phyloP scores from a whole-genome alignment of 2,888 invertebrate species.

The Drosophila mulleri region DNA sequence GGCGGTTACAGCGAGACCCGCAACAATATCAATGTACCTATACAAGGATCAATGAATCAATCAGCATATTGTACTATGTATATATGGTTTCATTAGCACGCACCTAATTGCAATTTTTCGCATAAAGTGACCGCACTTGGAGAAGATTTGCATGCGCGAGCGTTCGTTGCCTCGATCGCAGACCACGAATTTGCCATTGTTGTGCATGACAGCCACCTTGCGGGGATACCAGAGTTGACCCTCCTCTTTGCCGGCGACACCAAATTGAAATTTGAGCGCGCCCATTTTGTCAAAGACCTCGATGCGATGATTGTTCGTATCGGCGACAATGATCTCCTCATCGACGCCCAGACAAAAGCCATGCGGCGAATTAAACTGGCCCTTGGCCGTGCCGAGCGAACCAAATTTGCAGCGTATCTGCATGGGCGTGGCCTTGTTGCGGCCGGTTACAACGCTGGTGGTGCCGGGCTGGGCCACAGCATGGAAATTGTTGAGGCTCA shows the following conservation, averaged over 20 bases:
- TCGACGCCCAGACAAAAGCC: constrained; percentile 98
- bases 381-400: constrained; percentile 95
- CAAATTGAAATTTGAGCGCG: constrained; percentile 96
- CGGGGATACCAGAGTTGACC: constrained; percentile 99
- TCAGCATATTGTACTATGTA: not conserved
- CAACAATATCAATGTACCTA: constrained; percentile 95
- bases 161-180: constrained; percentile 98
- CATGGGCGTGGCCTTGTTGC: constrained; percentile 92
- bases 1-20: constrained; percentile 96
- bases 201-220: constrained; percentile 96
- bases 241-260: constrained; percentile 97
- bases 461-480: constrained; percentile 84
- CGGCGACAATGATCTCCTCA: constrained; percentile 98
- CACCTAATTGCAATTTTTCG: constrained; percentile 94
- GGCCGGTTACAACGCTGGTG: constrained; percentile 86
- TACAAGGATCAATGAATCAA: constrained; percentile 57
- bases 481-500: constrained; percentile 84
- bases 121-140: constrained; percentile 97
- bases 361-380: constrained; percentile 98
- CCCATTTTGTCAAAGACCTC: constrained; percentile 98
- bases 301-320: constrained; percentile 98
- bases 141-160: constrained; percentile 98
- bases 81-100: not conserved
- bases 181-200: constrained; percentile 96
- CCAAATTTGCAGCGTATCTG: constrained; percentile 97